Evolutionary conservation across 1,140 invertebrate genomes (phyloP), one percentile per base, ranked within the genome.

Genomic region (Phocides pigmalion): DNA sequence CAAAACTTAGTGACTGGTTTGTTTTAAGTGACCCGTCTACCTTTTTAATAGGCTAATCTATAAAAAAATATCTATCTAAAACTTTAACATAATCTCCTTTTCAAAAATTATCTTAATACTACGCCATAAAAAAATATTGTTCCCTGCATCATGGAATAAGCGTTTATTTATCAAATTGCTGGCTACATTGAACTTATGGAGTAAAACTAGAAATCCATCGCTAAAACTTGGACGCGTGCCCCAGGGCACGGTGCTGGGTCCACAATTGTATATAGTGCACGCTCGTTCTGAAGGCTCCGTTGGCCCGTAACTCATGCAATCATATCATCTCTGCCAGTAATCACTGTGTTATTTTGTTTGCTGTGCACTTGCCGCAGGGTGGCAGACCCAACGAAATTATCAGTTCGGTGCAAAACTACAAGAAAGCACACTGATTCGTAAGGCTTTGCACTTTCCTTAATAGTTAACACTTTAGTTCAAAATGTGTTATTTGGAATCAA

Each of bases 321-420:
- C 84, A 84, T 87, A 87, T 84, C 84, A 81, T 84, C 82, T 81
- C 71, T 62, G 62, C 71, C 62, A 68, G 75, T 71, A 82, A 81
- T 86, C 83, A 76, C 62, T 74, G 54, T 58, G 74, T 75, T 70
- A 80, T 84, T 84, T 82, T 84, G 79, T 82, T 82, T 82, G 72
- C 70, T 72, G 72, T 79, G 62, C 66, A 67, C 59, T 79, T 68
- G 67, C 83, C 73, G 66, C 62, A 41, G 79, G 78, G 69, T 51
- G 37, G 42, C 53, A 35, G 50, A 63, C 63, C 64, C 71, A 56
- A 71, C 64, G 49, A 66, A 74, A 74, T 74, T 74, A 74, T 74
- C 72, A 66, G 64, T 67, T 63, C 39, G 28, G 46, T 28, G 11
- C 53, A 58, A 58, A 54, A 56, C 15, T 44, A 58, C 54, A 58